Percentiles rank a stretch among this genome's conserved stretches.
These are phyloP conservation scores for Lasioglossum figueresi DNA, from an alignment of 2,888 invertebrate genomes.

Conservation along the genomic window DNA sequence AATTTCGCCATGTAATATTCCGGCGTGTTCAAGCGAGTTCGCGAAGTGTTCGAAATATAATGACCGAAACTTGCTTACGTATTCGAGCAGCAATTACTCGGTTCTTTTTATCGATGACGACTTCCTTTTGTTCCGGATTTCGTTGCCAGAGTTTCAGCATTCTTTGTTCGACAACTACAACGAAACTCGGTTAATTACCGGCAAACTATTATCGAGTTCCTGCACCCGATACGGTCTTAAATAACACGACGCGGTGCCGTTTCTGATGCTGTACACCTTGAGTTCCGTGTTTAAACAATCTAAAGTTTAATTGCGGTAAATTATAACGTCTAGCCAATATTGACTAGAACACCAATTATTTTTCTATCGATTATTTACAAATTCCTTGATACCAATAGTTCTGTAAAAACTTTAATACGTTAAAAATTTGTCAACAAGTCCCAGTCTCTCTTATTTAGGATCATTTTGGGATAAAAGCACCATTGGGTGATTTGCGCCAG, in stretches of 20 bases:
- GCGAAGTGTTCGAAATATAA: conserved; percentile 22
- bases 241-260: neutral
- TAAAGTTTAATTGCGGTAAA: neutral
- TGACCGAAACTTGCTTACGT: conserved; percentile 19
- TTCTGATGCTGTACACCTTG: neutral
- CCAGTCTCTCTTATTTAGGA: neutral
- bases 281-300: neutral
- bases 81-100: conserved; percentile 19
- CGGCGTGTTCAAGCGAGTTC: neutral
- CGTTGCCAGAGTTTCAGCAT: neutral
- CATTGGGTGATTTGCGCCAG: too few relatives aligned
- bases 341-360: neutral
- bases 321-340: neutral
- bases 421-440: too few relatives aligned
- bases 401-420: neutral
- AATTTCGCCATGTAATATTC: neutral
- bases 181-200: conserved; percentile 50
- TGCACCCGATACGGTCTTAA: conserved; percentile 29
- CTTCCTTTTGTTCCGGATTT: conserved; percentile 3
- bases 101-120: conserved; percentile 14
- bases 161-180: neutral
- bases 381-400: neutral
- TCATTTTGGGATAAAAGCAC: too few relatives aligned
- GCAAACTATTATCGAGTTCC: conserved; percentile 56
- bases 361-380: neutral